These are phyloP conservation scores for Andricus curvator DNA, from an alignment of 2,888 invertebrate genomes.

Conservation along the genomic window DNA sequence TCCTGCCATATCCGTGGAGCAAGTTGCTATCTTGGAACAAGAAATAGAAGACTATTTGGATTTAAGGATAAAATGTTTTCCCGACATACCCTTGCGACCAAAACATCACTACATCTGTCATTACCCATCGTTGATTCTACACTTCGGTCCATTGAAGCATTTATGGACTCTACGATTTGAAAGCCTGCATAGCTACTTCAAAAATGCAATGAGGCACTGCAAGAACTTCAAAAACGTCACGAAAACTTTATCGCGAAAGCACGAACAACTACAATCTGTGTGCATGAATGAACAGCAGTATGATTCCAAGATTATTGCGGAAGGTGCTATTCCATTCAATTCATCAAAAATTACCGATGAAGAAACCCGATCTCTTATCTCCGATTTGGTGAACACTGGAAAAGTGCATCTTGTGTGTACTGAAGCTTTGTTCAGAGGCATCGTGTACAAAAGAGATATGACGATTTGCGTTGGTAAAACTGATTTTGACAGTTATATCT, in stretches of 20 bases:
- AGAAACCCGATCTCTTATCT: neutral
- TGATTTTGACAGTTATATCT: neutral
- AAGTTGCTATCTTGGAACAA: constrained; percentile 45
- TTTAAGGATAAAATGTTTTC: too few relatives aligned
- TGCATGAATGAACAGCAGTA: too few relatives aligned
- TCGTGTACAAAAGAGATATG: neutral
- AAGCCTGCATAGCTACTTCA: constrained; percentile 58
- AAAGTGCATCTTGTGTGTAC: neutral
- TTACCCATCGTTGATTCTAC: constrained; percentile 18
- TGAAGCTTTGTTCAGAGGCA: neutral
- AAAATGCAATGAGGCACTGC: too few relatives aligned
- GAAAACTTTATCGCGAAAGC: too few relatives aligned
- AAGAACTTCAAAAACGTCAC: too few relatives aligned
- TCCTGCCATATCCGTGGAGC: too few relatives aligned
- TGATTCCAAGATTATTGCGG: too few relatives aligned
- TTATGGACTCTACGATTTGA: constrained; percentile 58
- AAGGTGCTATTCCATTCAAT: too few relatives aligned
- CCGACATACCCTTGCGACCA: too few relatives aligned
- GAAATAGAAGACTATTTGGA: constrained; percentile 42
- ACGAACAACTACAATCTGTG: too few relatives aligned
- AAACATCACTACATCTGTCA: too few relatives aligned
- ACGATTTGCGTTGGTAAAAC: neutral
- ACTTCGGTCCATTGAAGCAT: constrained; percentile 56
- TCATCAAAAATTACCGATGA: neutral
- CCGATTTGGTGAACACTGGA: neutral